These are phyloP conservation scores for Nylanderia fulva DNA, from an alignment of 1,140 invertebrate species.

Conservation along the genomic window DNA sequence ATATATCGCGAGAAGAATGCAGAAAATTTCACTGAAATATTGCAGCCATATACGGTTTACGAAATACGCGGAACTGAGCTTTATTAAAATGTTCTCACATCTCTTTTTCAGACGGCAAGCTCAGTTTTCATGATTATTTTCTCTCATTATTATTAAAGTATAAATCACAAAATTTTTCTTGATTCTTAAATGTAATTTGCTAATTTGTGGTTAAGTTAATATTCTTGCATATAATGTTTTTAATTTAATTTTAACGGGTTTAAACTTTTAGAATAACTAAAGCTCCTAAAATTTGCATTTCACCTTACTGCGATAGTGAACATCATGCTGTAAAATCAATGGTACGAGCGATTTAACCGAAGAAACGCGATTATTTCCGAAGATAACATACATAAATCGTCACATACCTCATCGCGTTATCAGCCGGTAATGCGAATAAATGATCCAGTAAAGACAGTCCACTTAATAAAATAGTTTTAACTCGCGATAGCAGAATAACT, in stretches of 20 bases:
- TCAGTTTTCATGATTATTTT: slow-evolving; percentile 18
- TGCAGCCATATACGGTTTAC: neutral
- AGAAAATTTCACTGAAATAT: slow-evolving; percentile 37
- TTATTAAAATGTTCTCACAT: slow-evolving; percentile 37
- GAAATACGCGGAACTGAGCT: slow-evolving; percentile 3
- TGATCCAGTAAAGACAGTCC: slow-evolving; percentile 15
- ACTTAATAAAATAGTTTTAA: slow-evolving; percentile 17
- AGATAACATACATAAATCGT: slow-evolving; percentile 46
- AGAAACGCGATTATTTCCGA: slow-evolving; percentile 23
- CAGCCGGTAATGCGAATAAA: slow-evolving; percentile 38
- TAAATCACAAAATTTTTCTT: neutral
- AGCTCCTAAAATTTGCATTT: neutral
- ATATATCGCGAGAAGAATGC: slow-evolving; percentile 33
- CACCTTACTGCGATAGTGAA: neutral
- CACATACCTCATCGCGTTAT: slow-evolving; percentile 28
- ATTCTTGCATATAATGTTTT: neutral
- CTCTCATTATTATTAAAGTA: neutral
- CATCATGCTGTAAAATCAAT: slow-evolving; percentile 20
- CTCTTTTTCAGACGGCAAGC: neutral
- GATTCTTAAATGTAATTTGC: neutral
- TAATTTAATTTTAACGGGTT: slow-evolving; percentile 1
- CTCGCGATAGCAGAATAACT: slow-evolving; percentile 46
- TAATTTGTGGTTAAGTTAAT: neutral
- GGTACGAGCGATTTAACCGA: neutral
- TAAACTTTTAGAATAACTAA: neutral